Conservation (phyloP, 2,888 invertebrate species). For the Antheraea assamensis region DNA sequence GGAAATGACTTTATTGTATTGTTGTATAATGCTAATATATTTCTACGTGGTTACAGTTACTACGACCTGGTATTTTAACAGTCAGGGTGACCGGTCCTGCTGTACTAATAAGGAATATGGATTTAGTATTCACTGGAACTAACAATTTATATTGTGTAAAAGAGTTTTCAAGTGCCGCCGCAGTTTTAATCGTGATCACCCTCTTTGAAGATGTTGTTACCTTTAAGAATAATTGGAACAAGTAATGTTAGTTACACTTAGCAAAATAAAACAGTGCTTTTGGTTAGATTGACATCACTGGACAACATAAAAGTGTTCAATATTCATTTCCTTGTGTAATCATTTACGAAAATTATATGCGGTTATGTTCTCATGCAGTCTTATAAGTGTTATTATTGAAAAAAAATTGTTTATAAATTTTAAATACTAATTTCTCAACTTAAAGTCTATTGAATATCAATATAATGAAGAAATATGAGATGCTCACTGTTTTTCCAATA, state of each 20-base stretch:
- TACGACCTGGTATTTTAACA: background rate
- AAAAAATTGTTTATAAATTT: too few relatives aligned
- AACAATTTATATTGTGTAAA: background rate
- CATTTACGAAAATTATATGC: too few relatives aligned
- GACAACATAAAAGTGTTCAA: too few relatives aligned
- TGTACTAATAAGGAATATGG: background rate
- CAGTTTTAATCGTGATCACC: background rate
- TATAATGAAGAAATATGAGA: too few relatives aligned
- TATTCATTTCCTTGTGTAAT: too few relatives aligned
- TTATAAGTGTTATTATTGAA: too few relatives aligned
- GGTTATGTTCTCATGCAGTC: too few relatives aligned
- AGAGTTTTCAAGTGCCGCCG: background rate
- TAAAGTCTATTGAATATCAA: too few relatives aligned
- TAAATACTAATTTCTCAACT: too few relatives aligned
- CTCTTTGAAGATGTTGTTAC: background rate
- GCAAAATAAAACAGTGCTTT: too few relatives aligned
- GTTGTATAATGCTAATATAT: slow-evolving; percentile 15
- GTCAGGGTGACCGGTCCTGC: background rate
- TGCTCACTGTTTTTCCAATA: too few relatives aligned
- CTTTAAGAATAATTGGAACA: background rate
- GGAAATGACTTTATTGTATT: slow-evolving; percentile 17
- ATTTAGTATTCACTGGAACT: background rate
- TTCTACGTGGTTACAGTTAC: background rate
- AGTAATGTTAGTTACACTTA: background rate
- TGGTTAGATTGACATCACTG: too few relatives aligned